phyloP scores from a whole-genome alignment of 2,797 vertebrate species.

The Alectoris magna region DNA sequence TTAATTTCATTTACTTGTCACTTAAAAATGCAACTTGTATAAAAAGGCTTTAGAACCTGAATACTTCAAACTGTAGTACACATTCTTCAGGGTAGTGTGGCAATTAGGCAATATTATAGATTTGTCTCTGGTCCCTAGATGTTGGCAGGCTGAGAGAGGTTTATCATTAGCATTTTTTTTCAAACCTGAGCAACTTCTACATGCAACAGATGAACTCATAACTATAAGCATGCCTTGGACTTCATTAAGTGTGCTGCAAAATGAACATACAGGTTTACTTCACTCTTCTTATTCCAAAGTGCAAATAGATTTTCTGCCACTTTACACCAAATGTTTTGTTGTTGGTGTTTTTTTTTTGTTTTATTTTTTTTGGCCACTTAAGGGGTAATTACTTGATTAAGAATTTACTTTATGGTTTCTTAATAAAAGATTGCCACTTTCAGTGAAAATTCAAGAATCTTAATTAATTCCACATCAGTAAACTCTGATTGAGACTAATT shows the following conservation, averaged over 20 bases:
- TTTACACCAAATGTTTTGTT: neutral
- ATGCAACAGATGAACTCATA: neutral
- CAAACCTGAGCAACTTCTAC: neutral
- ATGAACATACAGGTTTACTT: neutral
- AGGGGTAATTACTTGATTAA: neutral
- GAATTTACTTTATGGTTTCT: neutral
- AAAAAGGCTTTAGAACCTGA: neutral
- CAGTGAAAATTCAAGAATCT: neutral
- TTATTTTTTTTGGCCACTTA: neutral
- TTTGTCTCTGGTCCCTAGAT: neutral
- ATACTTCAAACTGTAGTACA: neutral
- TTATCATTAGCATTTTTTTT: neutral
- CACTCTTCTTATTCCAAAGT: neutral
- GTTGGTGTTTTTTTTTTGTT: neutral
- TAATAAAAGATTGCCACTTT: neutral
- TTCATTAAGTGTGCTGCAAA: neutral
- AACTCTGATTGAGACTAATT: neutral
- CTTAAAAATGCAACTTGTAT: neutral
- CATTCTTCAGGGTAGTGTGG: neutral
- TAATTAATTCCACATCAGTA: neutral
- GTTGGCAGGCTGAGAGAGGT: neutral
- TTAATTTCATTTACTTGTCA: slow-evolving; percentile 12
- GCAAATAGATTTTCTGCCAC: neutral
- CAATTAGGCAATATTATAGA: neutral
- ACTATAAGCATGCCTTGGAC: neutral